Base-by-base conservation (phyloP, 2,888 invertebrate species). In the Eilema griseolum region DNA sequence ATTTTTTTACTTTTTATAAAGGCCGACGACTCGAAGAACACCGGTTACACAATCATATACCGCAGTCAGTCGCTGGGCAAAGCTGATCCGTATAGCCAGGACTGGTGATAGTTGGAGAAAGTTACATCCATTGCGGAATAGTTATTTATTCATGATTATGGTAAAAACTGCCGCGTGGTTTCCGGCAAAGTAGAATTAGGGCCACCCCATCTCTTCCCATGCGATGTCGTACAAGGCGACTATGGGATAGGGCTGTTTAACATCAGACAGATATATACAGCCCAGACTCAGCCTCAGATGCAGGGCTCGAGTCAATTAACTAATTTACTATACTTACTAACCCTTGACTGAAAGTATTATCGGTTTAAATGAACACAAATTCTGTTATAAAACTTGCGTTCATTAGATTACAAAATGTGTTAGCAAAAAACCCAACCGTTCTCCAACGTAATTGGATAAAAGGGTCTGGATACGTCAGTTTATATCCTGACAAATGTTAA, bases 371-470 rank as follows among this genome's bases (percentile, higher is more conserved):
- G 46, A 24, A 24, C 28, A 26, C 23, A 20, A 24, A 24, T 5
- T 24, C n/a, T 24, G 26, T n/a, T 37, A n/a, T 37, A 10, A 28
- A 67, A 67, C 72, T 70, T 61, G 70, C 46, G 59, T 62, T 61
- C 26, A 46, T 56, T 20, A 72, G 61, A 76, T 67, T 73, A 71
- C 61, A 71, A 67, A 33, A 24, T 60, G 41, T 63, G 56, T 57
- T n/a, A 33, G 33, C 57, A 56, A 63, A 70, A 41, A 62, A 46
- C 65, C 63, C 61, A 65, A 56, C 60, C 69, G 46, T 64, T 60
- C 46, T 70, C 33, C 31, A 26, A 26, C 59, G 63, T 75, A 67
- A 75, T 71, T 70, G 62, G 28, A 73, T 67, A 37, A 69, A 80
- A 75, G 75, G 71, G 71, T 72, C 63, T 41, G 41, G 26, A 61